A percentile compares a stretch with the other conserved stretches of the same genome.
phyloP scores from a whole-genome alignment of 2,888 invertebrate species.

The Megastigmus dorsalis region DNA sequence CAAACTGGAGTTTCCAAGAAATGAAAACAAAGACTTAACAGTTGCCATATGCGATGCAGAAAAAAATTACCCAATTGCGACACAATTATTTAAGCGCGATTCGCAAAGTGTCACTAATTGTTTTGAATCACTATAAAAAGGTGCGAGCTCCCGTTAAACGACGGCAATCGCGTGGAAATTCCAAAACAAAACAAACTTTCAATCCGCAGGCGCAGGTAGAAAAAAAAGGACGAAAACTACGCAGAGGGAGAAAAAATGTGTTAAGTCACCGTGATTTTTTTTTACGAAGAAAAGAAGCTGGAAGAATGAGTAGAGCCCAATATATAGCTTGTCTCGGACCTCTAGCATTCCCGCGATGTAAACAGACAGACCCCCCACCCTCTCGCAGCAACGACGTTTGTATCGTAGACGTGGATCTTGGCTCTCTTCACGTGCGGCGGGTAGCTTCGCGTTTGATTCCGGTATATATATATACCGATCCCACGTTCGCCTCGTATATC shows the following conservation, averaged over 20 bases:
- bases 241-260: slow-evolving; percentile 1
- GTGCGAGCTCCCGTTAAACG: no score
- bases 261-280: slow-evolving; percentile 28
- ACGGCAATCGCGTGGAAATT: not conserved
- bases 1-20: no score
- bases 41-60: no score
- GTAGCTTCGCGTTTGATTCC: no score
- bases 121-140: not conserved
- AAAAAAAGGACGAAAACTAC: not conserved
- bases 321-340: slow-evolving; percentile 4
- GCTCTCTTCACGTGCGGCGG: no score
- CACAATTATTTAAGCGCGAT: no score
- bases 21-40: no score
- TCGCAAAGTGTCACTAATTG: not conserved
- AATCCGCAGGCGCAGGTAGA: not conserved
- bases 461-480: no score
- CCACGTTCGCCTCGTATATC: not conserved
- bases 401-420: slow-evolving; percentile 7
- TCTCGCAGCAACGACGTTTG: not conserved
- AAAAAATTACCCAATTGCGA: no score
- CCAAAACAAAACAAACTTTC: slow-evolving; percentile 19
- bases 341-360: slow-evolving; percentile 24
- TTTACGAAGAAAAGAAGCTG: not conserved
- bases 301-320: not conserved
- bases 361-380: slow-evolving; percentile 26